A percentile compares a stretch with the other conserved stretches of the same genome.
These are phyloP conservation scores for Galbula dea DNA, from an alignment of 2,113 vertebrate species.

Conservation along the genomic window DNA sequence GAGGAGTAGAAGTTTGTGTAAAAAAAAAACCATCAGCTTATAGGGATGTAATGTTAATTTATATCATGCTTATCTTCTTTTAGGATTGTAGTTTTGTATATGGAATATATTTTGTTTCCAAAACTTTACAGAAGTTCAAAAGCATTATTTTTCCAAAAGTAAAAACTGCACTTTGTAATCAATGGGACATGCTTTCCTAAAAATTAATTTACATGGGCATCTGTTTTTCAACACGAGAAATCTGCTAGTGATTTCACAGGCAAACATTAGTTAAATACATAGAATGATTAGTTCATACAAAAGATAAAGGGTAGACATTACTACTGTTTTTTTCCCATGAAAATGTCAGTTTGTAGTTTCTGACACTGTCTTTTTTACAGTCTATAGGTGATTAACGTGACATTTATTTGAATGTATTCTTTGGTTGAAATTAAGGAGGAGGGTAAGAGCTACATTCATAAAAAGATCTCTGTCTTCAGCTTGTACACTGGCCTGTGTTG, in stretches of 20 bases:
- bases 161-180: not conserved
- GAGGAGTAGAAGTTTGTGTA: not conserved
- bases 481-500: not conserved
- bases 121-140: not conserved
- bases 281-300: not conserved
- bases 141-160: not conserved
- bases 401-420: not conserved
- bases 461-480: not conserved
- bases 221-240: not conserved
- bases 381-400: not conserved
- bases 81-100: not conserved
- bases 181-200: not conserved
- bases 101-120: not conserved
- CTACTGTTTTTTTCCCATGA: not conserved
- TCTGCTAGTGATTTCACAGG: not conserved
- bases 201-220: too few relatives aligned
- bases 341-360: not conserved
- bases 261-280: not conserved
- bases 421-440: not conserved
- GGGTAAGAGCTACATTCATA: not conserved
- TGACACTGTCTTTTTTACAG: not conserved
- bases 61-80: not conserved
- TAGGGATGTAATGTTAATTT: not conserved
- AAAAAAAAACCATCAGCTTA: not conserved
- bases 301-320: not conserved